Conservation (phyloP, 2,113 vertebrate species). For the Rattus rattus region DNA sequence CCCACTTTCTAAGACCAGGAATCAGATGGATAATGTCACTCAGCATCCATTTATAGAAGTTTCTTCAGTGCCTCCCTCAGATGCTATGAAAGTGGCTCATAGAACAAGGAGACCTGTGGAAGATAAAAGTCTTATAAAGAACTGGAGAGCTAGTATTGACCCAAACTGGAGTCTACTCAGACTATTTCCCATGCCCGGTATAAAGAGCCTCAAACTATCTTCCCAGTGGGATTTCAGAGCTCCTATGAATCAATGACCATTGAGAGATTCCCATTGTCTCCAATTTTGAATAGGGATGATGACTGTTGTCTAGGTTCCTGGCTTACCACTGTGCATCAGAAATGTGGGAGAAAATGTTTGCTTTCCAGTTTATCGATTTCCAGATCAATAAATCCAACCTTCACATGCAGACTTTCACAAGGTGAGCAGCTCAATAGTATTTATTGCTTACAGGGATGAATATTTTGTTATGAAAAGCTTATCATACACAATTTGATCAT, state of each 20-base stretch:
- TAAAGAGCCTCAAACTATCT: neutral
- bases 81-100: neutral
- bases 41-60: neutral
- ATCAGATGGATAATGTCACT: neutral
- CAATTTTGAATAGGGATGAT: neutral
- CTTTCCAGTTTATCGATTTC: slow-evolving; percentile 40
- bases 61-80: neutral
- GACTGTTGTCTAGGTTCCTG: neutral
- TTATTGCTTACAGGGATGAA: neutral
- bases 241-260: neutral
- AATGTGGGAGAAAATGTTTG: neutral
- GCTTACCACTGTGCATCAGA: neutral
- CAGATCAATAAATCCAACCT: neutral
- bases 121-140: neutral
- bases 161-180: neutral
- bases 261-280: neutral
- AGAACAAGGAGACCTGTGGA: neutral
- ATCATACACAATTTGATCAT: slow-evolving; percentile 9
- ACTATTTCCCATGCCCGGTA: neutral
- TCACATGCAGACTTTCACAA: neutral
- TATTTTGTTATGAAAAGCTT: neutral
- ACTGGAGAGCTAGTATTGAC: neutral
- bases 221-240: neutral
- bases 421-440: neutral
- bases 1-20: neutral